A percentile compares a stretch with the other conserved stretches of the same genome.
Evolutionary conservation across 1,140 invertebrate genomes (phyloP).

Genomic region (Fopius arisanus): DNA sequence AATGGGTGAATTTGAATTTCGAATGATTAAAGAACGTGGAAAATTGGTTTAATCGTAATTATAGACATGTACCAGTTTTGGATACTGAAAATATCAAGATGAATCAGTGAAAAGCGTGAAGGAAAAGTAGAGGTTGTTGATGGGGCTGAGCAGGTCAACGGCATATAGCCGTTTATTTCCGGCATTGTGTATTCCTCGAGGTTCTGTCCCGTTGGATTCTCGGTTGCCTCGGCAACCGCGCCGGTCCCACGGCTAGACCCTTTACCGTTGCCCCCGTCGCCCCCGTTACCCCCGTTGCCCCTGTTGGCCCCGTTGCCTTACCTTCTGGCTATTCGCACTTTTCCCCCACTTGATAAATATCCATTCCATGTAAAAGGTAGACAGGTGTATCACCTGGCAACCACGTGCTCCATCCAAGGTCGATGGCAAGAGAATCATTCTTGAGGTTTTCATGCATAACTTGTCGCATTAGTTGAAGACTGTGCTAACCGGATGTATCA

Average conservation of each 20-base stretch:
- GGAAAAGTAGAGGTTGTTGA: background rate
- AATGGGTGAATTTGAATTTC: background rate
- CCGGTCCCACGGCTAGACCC: constrained; percentile 17
- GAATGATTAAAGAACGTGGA: too few species aligned
- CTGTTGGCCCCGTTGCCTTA: too few species aligned
- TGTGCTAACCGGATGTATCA: background rate
- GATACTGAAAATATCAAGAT: constrained; percentile 4
- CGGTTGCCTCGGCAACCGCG: constrained; percentile 11
- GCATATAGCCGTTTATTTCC: constrained; percentile 58
- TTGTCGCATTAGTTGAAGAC: background rate
- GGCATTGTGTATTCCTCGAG: constrained; percentile 50
- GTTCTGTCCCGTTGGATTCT: constrained; percentile 18
- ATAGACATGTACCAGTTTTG: background rate
- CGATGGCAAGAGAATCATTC: constrained; percentile 4
- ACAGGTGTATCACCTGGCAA: constrained; percentile 30
- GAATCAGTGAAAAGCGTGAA: background rate
- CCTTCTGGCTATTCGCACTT: background rate
- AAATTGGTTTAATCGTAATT: background rate
- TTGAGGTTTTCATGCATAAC: background rate
- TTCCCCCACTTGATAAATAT: background rate
- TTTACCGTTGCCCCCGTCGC: constrained; percentile 30
- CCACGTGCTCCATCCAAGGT: constrained; percentile 26
- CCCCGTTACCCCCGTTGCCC: too few species aligned
- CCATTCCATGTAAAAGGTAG: background rate
- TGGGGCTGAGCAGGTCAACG: constrained; percentile 51